phyloP scores from a whole-genome alignment of 2,113 vertebrate species.

The Chaetops frenatus region DNA sequence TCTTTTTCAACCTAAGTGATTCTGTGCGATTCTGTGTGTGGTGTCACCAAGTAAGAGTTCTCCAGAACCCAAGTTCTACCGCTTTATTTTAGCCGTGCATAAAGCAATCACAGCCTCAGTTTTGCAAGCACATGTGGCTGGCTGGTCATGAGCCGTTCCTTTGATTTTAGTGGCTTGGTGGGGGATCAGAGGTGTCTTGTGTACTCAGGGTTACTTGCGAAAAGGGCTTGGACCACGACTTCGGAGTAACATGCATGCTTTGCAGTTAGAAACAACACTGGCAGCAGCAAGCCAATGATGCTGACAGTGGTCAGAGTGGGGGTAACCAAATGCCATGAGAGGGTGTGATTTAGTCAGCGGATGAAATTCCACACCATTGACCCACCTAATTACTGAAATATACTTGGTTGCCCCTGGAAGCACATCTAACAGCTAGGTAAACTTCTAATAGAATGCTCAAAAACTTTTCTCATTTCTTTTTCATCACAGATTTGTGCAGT shows the following conservation, averaged over 20 bases:
- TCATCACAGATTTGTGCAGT: constrained; percentile 72
- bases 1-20: not conserved
- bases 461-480: not conserved
- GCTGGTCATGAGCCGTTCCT: accelerated
- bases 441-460: not conserved
- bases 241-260: not conserved
- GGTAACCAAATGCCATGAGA: not conserved
- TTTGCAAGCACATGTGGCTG: accelerated
- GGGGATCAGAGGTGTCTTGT: not conserved
- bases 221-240: accelerated
- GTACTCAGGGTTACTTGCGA: not conserved
- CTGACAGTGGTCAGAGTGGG: not conserved
- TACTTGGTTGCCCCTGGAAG: not conserved
- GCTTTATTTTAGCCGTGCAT: not conserved
- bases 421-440: not conserved
- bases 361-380: accelerated
- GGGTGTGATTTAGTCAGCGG: not conserved
- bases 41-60: not conserved
- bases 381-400: not conserved
- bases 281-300: not conserved
- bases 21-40: not conserved
- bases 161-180: not conserved
- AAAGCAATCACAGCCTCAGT: not conserved
- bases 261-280: not conserved
- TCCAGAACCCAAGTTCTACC: accelerated